Conservation (phyloP, 2,797 vertebrate species). For the Spinibarbus caldwelli region DNA sequence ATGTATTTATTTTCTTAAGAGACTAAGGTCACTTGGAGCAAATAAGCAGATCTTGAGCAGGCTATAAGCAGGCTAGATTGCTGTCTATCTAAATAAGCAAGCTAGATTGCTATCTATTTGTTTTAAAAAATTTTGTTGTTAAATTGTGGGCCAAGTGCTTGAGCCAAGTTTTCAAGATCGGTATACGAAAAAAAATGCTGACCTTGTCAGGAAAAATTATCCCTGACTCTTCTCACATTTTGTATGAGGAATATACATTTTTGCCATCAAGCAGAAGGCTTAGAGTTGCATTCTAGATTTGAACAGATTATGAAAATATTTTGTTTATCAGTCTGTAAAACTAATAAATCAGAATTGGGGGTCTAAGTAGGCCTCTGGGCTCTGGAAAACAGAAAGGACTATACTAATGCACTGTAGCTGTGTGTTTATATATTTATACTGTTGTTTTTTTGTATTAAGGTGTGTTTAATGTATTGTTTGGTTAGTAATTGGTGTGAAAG, state of each 20-base stretch:
- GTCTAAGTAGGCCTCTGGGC: not conserved
- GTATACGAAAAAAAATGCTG: not conserved
- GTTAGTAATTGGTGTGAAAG: no score
- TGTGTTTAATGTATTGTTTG: no score
- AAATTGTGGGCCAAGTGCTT: no score
- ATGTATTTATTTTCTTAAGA: not conserved
- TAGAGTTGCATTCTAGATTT: not conserved
- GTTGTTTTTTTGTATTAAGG: not conserved
- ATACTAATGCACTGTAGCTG: not conserved
- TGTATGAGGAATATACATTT: no score
- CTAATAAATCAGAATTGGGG: not conserved
- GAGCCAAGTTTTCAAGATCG: not conserved
- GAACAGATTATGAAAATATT: not conserved
- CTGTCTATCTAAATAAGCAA: not conserved
- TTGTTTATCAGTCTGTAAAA: not conserved
- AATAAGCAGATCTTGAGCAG: not conserved
- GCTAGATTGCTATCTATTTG: no score
- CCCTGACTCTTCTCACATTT: not conserved
- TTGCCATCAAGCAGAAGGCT: not conserved
- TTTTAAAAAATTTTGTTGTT: no score
- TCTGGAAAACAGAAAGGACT: not conserved
- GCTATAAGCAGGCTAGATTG: not conserved
- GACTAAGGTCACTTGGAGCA: not conserved
- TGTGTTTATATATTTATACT: not conserved
- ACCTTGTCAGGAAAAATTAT: no score